These are phyloP conservation scores for Apocheima hispidaria DNA, from an alignment of 2,888 invertebrate genomes.

Conservation along the genomic window DNA sequence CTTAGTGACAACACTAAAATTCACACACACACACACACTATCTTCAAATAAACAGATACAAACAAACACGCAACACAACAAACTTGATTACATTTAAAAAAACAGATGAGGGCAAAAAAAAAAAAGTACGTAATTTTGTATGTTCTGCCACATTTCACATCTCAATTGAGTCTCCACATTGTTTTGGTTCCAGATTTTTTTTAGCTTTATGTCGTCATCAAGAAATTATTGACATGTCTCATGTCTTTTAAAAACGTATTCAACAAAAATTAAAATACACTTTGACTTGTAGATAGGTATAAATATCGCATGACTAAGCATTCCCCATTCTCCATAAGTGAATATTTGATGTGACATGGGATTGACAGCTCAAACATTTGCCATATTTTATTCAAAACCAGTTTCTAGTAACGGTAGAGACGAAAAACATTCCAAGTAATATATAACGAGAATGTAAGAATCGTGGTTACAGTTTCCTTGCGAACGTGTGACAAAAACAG, in stretches of 20 bases:
- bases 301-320: slow-evolving; percentile 30
- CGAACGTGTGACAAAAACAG: background rate
- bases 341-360: slow-evolving; percentile 39
- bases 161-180: slow-evolving; percentile 53
- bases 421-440: slow-evolving; percentile 31
- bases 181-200: slow-evolving; percentile 28
- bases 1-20: too few relatives aligned
- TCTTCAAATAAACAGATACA: too few relatives aligned
- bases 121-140: background rate
- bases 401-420: slow-evolving; percentile 42
- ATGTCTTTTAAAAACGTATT: slow-evolving; percentile 40
- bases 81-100: too few relatives aligned
- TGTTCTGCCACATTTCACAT: slow-evolving; percentile 40
- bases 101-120: too few relatives aligned
- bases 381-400: slow-evolving; percentile 49
- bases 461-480: slow-evolving; percentile 7
- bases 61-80: too few relatives aligned
- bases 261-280: slow-evolving; percentile 28
- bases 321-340: slow-evolving; percentile 28
- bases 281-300: slow-evolving; percentile 13
- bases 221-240: slow-evolving; percentile 56
- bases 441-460: slow-evolving; percentile 10
- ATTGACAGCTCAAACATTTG: slow-evolving; percentile 44
- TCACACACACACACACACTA: too few relatives aligned
- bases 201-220: slow-evolving; percentile 47